Evolutionary conservation across 2,797 vertebrate genomes (phyloP).

Genomic region (Protosalanx chinensis): DNA sequence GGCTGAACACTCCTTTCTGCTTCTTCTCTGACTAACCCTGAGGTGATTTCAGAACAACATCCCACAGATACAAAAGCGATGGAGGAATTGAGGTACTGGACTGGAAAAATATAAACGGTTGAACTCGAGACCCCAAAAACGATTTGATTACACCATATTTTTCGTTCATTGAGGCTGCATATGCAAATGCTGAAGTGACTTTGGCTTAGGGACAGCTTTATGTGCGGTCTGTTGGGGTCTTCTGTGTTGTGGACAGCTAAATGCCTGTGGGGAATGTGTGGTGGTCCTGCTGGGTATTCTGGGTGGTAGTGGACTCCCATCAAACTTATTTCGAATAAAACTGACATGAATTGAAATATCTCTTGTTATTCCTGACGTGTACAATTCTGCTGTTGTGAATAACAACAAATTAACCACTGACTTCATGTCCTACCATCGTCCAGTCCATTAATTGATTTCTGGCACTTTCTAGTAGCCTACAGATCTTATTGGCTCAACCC

Average conservation of each 20-base stretch:
- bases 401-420: neutral
- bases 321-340: constrained; percentile 57
- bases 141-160: constrained; percentile 2
- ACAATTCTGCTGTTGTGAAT: constrained; percentile 12
- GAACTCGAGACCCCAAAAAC: neutral
- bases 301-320: constrained; percentile 26
- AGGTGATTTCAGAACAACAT: constrained; percentile 37
- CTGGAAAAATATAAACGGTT: neutral
- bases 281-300: constrained; percentile 40
- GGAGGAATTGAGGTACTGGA: neutral
- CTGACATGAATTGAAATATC: constrained; percentile 23
- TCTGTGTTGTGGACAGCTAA: constrained; percentile 28
- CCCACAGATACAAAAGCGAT: constrained; percentile 1
- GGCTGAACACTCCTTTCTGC: constrained; percentile 11
- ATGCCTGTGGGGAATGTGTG: constrained; percentile 44
- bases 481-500: neutral
- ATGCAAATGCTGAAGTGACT: neutral
- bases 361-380: constrained; percentile 20
- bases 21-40: constrained; percentile 33
- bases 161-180: neutral
- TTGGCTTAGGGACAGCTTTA: neutral
- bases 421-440: no score
- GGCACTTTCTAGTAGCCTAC: neutral
- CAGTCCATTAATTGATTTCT: no score
- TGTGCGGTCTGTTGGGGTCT: constrained; percentile 15